Conservation (phyloP, 2,888 invertebrate species). For the Ophion slaviceki region DNA sequence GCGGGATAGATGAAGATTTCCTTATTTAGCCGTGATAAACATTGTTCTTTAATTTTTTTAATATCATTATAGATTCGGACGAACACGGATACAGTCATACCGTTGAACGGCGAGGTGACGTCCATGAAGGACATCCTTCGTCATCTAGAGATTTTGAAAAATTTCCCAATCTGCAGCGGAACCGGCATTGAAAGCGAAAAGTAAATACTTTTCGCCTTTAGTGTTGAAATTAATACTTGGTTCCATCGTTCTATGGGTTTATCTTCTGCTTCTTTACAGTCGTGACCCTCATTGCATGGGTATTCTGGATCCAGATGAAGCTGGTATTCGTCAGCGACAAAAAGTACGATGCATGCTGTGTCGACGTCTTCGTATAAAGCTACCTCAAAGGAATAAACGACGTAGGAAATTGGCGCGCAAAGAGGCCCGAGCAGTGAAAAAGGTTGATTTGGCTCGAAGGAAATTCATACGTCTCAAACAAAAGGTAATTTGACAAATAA, state of each 20-base stretch:
- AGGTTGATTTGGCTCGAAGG: no score
- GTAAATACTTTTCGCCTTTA: neutral
- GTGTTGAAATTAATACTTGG: neutral
- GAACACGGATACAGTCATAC: neutral
- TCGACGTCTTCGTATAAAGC: neutral
- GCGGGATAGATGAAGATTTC: neutral
- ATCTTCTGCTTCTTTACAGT: neutral
- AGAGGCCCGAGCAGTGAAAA: no score
- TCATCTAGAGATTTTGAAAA: neutral
- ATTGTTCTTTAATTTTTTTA: neutral
- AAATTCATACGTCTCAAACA: no score
- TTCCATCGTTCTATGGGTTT: neutral
- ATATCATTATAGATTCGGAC: slow-evolving; percentile 5
- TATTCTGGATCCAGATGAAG: neutral
- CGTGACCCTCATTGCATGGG: neutral
- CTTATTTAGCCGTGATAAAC: neutral
- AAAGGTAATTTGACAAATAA: no score
- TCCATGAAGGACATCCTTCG: neutral
- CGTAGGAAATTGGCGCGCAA: no score
- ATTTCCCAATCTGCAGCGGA: neutral
- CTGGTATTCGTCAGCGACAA: neutral
- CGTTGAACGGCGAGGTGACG: neutral
- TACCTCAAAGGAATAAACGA: no score
- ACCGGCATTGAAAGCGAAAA: slow-evolving; percentile 13
- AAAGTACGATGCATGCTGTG: neutral